Conservation (phyloP, 2,888 invertebrate species). For the Epistrophe eligans region DNA sequence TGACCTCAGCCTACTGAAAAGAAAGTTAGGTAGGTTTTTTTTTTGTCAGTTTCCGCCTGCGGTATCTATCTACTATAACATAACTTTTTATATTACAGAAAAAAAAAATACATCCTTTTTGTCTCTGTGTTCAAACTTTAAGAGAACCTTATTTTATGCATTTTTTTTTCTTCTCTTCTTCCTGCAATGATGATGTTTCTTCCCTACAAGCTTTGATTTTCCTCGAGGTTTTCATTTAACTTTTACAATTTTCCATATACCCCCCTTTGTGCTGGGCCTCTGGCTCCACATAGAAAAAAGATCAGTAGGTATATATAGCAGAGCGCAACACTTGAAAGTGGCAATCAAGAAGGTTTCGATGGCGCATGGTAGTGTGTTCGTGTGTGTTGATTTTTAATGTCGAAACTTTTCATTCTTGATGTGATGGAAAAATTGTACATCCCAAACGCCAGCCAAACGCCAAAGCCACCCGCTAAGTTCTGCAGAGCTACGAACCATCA, state of each 20-base stretch:
- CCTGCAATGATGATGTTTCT: constrained; percentile 49
- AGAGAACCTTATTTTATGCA: constrained; percentile 18
- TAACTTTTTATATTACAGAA: constrained; percentile 64
- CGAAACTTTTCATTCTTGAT: constrained; percentile 70
- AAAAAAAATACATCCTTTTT: constrained; percentile 24
- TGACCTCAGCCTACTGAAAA: constrained; percentile 50
- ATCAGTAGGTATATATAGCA: constrained; percentile 60
- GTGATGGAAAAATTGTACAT: constrained; percentile 65
- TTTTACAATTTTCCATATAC: constrained; percentile 66
- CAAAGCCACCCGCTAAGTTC: constrained; percentile 23
- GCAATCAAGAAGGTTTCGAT: constrained; percentile 58
- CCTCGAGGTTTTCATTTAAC: constrained; percentile 74
- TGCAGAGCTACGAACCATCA: background rate
- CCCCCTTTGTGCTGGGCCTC: background rate
- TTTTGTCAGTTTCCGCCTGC: constrained; percentile 29
- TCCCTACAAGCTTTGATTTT: constrained; percentile 67
- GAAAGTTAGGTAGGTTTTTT: no score
- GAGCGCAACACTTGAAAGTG: constrained; percentile 69
- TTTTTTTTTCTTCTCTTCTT: background rate
- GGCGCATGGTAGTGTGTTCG: constrained; percentile 33
- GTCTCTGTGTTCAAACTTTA: background rate
- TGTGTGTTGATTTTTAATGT: constrained; percentile 73
- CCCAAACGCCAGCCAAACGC: constrained; percentile 15
- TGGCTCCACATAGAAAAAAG: constrained; percentile 9
- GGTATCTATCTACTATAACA: constrained; percentile 60